These are phyloP conservation scores for Podilymbus podiceps DNA, from an alignment of 2,113 vertebrate genomes.

Conservation along the genomic window DNA sequence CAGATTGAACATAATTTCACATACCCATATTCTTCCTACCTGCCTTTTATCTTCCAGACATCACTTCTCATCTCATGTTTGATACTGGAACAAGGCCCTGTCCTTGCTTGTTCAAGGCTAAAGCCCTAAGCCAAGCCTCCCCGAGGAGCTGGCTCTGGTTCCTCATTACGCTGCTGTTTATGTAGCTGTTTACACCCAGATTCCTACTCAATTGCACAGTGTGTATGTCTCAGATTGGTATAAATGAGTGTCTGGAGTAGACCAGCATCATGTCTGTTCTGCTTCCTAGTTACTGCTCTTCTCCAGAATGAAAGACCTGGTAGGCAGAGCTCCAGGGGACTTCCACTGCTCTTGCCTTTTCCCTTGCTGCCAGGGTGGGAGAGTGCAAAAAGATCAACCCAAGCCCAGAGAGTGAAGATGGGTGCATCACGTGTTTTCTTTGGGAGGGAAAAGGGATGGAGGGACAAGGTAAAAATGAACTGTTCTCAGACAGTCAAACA, in stretches of 20 bases:
- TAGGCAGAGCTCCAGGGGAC: not conserved
- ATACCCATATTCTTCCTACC: not conserved
- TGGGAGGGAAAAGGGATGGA: not conserved
- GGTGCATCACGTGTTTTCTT: fast-evolving
- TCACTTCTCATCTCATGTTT: not conserved
- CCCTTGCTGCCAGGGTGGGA: not conserved
- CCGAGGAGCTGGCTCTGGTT: not conserved
- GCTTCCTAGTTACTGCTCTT: not conserved
- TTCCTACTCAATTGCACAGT: fast-evolving
- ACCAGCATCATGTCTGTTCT: not conserved
- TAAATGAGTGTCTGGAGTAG: not conserved
- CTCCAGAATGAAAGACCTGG: not conserved
- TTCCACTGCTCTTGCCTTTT: not conserved
- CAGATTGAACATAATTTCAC: not conserved
- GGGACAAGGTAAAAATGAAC: not conserved
- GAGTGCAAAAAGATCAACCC: not conserved
- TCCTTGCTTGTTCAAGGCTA: not conserved
- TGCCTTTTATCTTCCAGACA: not conserved
- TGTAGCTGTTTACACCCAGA: not conserved
- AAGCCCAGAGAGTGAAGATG: not conserved
- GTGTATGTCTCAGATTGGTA: not conserved
- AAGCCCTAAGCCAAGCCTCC: fast-evolving
- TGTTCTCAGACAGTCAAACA: not conserved
- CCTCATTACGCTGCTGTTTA: not conserved
- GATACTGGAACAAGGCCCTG: not conserved